phyloP scores from a whole-genome alignment of 2,888 invertebrate genomes.

The Zaprionus obscuricornis region DNA sequence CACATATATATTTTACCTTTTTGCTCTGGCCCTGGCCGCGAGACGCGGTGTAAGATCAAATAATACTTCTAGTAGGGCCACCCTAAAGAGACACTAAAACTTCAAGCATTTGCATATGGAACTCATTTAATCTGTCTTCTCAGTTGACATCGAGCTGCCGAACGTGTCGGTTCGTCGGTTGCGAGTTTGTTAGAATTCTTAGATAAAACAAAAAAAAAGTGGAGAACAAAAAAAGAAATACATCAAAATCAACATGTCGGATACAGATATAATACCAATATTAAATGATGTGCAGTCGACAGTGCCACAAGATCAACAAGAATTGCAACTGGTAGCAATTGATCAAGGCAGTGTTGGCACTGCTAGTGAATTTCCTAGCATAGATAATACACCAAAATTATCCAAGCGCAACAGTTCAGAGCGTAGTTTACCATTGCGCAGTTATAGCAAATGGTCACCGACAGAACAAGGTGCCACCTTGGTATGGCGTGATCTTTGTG shows the following conservation, averaged over 20 bases:
- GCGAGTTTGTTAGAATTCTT: conserved; percentile 9
- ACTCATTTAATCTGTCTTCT: conserved; percentile 23
- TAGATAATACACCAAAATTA: conserved; percentile 63
- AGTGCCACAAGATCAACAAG: conserved; percentile 39
- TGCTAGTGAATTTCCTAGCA: conserved; percentile 45
- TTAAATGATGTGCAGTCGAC: conserved; percentile 29
- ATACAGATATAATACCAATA: conserved; percentile 41
- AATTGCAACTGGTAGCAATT: conserved; percentile 56
- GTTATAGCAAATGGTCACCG: conserved; percentile 85
- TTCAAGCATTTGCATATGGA: conserved; percentile 11
- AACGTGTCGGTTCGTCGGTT: conserved; percentile 43
- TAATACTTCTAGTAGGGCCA: conserved; percentile 34
- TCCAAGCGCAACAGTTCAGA: conserved; percentile 81
- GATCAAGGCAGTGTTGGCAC: conserved; percentile 25
- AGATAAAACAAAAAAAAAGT: neutral
- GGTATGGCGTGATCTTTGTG: conserved; percentile 91
- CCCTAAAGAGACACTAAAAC: conserved; percentile 29
- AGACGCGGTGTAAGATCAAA: conserved; percentile 42
- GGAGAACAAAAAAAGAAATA: neutral
- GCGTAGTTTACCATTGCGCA: conserved; percentile 81
- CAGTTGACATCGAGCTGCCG: conserved; percentile 58
- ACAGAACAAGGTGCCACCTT: conserved; percentile 88
- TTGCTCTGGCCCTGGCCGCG: conserved; percentile 38
- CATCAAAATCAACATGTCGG: conserved; percentile 45
- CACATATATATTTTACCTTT: neutral